Evolutionary conservation across 2,888 invertebrate species (phyloP).

Genomic region (Theodoxus fluviatilis): DNA sequence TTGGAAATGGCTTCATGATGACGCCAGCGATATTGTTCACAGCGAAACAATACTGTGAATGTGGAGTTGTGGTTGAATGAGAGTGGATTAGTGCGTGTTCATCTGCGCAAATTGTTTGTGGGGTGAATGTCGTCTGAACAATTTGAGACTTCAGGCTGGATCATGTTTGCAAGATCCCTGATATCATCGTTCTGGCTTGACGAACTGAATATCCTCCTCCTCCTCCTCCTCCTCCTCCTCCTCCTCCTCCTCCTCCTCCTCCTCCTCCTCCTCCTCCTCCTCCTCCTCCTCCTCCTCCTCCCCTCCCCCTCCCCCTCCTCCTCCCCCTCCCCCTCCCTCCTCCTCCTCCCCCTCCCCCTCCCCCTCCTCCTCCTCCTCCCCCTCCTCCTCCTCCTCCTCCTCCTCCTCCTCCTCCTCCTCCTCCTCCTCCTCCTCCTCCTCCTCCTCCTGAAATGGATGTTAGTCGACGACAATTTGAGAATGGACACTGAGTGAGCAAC

Average conservation of each 20-base stretch:
- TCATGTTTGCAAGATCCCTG: no score
- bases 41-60: no score
- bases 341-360: background rate
- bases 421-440: background rate
- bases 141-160: no score
- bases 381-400: background rate
- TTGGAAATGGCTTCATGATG: no score
- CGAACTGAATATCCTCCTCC: constrained; percentile 1
- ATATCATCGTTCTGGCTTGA: background rate
- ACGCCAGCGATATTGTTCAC: no score
- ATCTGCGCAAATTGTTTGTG: no score
- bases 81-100: no score
- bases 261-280: background rate
- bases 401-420: constrained; percentile 1
- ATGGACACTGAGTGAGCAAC: no score
- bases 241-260: background rate
- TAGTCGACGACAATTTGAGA: no score
- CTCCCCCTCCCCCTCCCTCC: background rate
- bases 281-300: background rate
- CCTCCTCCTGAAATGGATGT: no score
- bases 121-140: no score
- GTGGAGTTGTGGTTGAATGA: no score
- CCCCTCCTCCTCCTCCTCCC: constrained; percentile 12
- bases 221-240: background rate
- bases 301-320: background rate